Evolutionary conservation across 2,888 invertebrate genomes (phyloP).

Genomic region (Drosophila hawaiiensis): DNA sequence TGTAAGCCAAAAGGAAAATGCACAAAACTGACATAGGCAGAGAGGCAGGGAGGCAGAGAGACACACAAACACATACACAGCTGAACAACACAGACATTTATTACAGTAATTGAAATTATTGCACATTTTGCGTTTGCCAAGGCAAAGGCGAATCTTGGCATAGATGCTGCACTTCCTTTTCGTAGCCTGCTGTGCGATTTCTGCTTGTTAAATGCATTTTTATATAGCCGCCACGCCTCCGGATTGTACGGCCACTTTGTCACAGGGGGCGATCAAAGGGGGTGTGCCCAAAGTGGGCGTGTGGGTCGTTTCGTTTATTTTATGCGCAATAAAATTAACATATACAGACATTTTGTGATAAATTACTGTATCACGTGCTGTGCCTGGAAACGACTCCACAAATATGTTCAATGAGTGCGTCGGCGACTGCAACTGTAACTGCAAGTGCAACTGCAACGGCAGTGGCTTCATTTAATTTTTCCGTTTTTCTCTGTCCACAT

Average conservation of each 20-base stretch:
- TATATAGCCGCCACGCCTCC: slow-evolving; percentile 62
- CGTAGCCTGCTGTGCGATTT: slow-evolving; percentile 56
- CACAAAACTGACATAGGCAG: neutral
- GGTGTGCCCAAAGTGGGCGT: neutral
- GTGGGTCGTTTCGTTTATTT: slow-evolving; percentile 50
- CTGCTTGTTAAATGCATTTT: slow-evolving; percentile 78
- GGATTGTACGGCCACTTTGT: slow-evolving; percentile 36
- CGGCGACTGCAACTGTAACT: slow-evolving; percentile 19
- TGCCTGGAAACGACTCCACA: slow-evolving; percentile 78
- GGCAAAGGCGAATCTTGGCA: slow-evolving; percentile 43
- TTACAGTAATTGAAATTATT: slow-evolving; percentile 84
- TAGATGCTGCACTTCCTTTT: slow-evolving; percentile 2
- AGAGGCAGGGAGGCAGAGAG: neutral
- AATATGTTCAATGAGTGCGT: slow-evolving; percentile 78
- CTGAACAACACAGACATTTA: slow-evolving; percentile 78
- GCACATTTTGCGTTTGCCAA: slow-evolving; percentile 80
- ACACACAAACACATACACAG: slow-evolving; percentile 23
- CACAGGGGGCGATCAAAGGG: slow-evolving; percentile 13
- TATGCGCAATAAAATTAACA: slow-evolving; percentile 84
- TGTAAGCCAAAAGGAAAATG: slow-evolving; percentile 25
- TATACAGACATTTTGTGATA: slow-evolving; percentile 84
- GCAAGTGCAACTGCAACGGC: slow-evolving; percentile 23
- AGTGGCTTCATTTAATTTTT: slow-evolving; percentile 54
- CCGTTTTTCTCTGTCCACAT: slow-evolving; percentile 33
- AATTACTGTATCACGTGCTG: slow-evolving; percentile 82